Conservation (phyloP, 2,888 invertebrate genomes). For the Lochmaea capreae region DNA sequence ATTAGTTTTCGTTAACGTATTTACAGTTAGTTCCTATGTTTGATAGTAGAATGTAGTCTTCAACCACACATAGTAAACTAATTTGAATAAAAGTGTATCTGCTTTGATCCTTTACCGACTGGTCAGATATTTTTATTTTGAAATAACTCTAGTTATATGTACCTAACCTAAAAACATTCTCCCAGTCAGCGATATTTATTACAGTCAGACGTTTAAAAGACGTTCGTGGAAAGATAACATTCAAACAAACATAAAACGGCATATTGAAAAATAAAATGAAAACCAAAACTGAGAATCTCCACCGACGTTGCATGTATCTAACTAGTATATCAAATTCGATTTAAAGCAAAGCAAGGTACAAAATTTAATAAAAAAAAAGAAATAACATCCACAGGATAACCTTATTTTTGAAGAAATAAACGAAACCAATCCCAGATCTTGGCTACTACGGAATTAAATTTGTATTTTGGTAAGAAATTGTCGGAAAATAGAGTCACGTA, state of each 20-base stretch:
- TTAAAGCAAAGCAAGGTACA: conserved; percentile 15
- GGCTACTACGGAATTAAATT: conserved; percentile 21
- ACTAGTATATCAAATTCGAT: conserved; percentile 28
- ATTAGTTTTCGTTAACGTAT: no score
- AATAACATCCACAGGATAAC: conserved; percentile 27
- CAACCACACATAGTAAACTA: no score
- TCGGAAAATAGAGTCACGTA: conserved; percentile 27
- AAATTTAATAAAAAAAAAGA: conserved; percentile 26
- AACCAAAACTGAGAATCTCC: conserved; percentile 13
- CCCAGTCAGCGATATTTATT: background rate
- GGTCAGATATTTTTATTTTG: no score
- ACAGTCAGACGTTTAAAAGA: background rate
- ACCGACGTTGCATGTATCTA: conserved; percentile 24
- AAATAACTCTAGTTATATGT: no score
- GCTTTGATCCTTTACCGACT: no score
- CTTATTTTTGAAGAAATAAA: conserved; percentile 24
- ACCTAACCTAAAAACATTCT: no score
- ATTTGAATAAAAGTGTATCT: no score
- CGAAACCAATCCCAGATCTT: conserved; percentile 20
- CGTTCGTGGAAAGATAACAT: conserved; percentile 3
- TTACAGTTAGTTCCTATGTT: no score
- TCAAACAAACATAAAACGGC: conserved; percentile 15
- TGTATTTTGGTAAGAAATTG: conserved; percentile 24
- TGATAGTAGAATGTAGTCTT: no score
- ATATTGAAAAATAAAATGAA: conserved; percentile 30